A percentile compares a stretch with the other conserved stretches of the same genome.
These are phyloP conservation scores for Indicator maculatus DNA, from an alignment of 2,113 vertebrate species.

Conservation along the genomic window DNA sequence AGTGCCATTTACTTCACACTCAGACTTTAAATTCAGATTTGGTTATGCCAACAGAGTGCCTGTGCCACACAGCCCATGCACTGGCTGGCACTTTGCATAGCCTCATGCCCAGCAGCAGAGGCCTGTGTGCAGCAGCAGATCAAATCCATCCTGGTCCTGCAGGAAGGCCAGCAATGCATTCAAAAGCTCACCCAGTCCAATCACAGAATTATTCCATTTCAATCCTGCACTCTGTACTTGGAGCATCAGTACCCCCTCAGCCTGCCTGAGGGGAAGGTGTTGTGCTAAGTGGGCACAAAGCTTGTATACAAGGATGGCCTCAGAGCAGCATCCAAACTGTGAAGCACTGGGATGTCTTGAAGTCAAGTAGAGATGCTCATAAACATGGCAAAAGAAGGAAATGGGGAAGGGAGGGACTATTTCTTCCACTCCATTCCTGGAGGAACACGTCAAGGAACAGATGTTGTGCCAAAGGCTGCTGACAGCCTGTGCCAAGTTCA, in stretches of 20 bases:
- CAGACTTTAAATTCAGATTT: neutral
- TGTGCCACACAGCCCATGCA: accelerated
- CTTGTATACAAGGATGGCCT: neutral
- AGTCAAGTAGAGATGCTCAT: neutral
- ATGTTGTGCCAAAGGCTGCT: neutral
- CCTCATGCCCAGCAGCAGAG: neutral
- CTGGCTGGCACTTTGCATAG: neutral
- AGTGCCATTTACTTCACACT: neutral
- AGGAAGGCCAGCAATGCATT: accelerated
- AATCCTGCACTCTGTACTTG: neutral
- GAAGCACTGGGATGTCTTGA: neutral
- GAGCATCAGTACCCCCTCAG: neutral
- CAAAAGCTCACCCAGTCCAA: neutral
- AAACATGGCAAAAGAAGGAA: neutral
- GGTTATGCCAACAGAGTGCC: neutral
- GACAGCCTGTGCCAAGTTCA: neutral
- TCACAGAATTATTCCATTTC: neutral
- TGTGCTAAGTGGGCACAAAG: accelerated
- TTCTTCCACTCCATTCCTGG: neutral
- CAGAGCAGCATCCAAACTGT: neutral
- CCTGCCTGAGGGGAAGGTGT: neutral
- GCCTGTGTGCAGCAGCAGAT: neutral
- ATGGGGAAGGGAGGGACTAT: neutral
- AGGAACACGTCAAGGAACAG: neutral
- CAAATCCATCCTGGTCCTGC: neutral